These are phyloP conservation scores for Saturnia pavonia DNA, from an alignment of 2,888 invertebrate genomes.

Conservation along the genomic window DNA sequence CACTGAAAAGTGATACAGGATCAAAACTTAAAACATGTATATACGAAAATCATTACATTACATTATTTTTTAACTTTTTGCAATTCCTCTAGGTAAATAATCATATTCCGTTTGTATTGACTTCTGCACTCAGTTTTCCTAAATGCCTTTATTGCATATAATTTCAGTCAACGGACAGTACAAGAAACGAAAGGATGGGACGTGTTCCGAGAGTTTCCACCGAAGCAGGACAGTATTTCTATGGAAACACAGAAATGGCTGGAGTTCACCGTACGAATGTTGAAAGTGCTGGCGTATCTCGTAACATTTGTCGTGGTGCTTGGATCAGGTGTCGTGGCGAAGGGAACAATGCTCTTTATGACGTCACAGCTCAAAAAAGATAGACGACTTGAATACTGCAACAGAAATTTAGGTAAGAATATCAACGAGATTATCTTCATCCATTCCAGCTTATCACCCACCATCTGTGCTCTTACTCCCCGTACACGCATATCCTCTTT, in stretches of 20 bases:
- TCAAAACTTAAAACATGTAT: not conserved
- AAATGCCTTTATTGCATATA: constrained; percentile 13
- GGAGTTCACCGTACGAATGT: constrained; percentile 91
- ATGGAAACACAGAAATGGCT: constrained; percentile 94
- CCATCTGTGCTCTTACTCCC: too few relatives aligned
- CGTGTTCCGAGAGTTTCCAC: constrained; percentile 96
- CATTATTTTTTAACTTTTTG: too few relatives aligned
- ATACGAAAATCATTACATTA: constrained; percentile 11
- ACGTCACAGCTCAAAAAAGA: constrained; percentile 92
- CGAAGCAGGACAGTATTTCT: constrained; percentile 93
- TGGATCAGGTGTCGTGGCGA: constrained; percentile 92
- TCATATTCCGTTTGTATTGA: not conserved
- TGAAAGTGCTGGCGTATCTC: constrained; percentile 92
- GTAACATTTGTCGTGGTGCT: constrained; percentile 93
- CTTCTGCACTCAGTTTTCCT: not conserved
- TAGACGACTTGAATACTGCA: constrained; percentile 90
- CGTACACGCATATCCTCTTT: too few relatives aligned
- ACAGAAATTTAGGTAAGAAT: constrained; percentile 89
- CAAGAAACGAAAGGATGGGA: constrained; percentile 98
- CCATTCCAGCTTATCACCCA: too few relatives aligned
- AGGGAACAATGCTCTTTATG: constrained; percentile 95
- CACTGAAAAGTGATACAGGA: not conserved
- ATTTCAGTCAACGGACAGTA: constrained; percentile 89
- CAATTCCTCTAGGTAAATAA: constrained; percentile 13
- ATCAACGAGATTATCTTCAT: not conserved